Base-by-base conservation (phyloP, 1,140 invertebrate species). In the Pseudobourletiella spinata region DNA sequence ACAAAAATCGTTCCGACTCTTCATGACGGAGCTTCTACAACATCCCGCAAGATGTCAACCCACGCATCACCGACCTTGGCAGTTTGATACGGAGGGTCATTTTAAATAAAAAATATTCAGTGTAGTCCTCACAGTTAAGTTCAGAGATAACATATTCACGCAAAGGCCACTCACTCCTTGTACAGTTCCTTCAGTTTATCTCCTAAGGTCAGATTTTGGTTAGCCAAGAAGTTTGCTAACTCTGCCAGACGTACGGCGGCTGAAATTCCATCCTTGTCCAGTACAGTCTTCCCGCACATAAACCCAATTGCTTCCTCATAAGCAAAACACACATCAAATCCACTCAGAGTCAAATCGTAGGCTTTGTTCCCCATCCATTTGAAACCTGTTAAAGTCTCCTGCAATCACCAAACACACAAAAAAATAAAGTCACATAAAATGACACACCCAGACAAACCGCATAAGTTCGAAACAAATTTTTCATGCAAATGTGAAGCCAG, bases 351-450 rank as follows among this genome's bases (percentile, higher is more conserved):
- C 25, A 95, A 73, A n/a, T 95, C 81, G 30, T 85, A 74, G 0
- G 86, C 80, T 76, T 82, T 83, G 74, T 98, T 99, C 72, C 91
- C 95, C 89, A 99, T 98, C 95, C 95, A 99, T 73, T 99, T 99
- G 73, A 99, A 99, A 0, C 97, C 89, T n/a, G 97, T 99, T 48
- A 99, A 78, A 0, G 96, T 99, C 78, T 99, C 94, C 76, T 88
- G 35, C 2, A 4, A 2, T 52, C n/a, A n/a, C n/a, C n/a, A n/a
- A n/a, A n/a, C n/a, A n/a, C n/a, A n/a, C n/a, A n/a, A n/a, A n/a
- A n/a, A n/a, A n/a, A n/a, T n/a, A n/a, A n/a, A n/a, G n/a, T n/a
- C n/a, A n/a, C n/a, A n/a, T n/a, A n/a, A n/a, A n/a, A n/a, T n/a
- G n/a, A n/a, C n/a, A n/a, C n/a, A n/a, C n/a, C n/a, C n/a, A n/a